phyloP scores from a whole-genome alignment of 1,140 invertebrate species.

The Papilio dardanus region DNA sequence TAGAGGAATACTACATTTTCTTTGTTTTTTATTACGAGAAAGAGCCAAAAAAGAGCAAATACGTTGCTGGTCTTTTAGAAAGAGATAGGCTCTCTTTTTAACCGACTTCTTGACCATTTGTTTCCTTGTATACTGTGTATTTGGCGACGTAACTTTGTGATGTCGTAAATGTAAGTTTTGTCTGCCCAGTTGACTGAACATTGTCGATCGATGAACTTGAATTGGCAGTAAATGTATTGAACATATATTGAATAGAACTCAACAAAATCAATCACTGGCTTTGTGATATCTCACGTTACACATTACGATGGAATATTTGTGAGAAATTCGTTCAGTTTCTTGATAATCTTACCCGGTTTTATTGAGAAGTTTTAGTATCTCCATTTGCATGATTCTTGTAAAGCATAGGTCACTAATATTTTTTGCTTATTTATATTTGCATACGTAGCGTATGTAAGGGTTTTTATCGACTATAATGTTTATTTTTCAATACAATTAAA shows the following conservation, averaged over 20 bases:
- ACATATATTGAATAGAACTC: not conserved
- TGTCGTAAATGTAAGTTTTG: conserved; percentile 8
- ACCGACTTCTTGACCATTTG: not conserved
- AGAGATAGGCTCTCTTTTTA: too few species aligned
- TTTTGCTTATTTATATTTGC: too few species aligned
- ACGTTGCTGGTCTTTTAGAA: not conserved
- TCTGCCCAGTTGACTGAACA: conserved; percentile 8
- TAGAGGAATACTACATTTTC: too few species aligned
- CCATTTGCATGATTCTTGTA: too few species aligned
- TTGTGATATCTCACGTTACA: not conserved
- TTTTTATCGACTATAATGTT: not conserved
- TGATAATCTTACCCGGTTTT: too few species aligned
- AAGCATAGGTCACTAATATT: too few species aligned
- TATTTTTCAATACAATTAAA: not conserved
- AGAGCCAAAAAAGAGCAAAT: too few species aligned
- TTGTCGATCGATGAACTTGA: not conserved
- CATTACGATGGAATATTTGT: too few species aligned
- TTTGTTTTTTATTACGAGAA: too few species aligned
- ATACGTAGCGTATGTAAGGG: too few species aligned
- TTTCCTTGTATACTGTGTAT: not conserved
- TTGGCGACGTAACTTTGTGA: not conserved
- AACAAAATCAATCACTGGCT: not conserved
- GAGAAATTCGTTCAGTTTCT: not conserved
- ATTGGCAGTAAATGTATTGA: conserved; percentile 3
- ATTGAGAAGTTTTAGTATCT: not conserved